These are phyloP conservation scores for Apodemia duryi DNA, from an alignment of 2,888 invertebrate species.

Conservation along the genomic window DNA sequence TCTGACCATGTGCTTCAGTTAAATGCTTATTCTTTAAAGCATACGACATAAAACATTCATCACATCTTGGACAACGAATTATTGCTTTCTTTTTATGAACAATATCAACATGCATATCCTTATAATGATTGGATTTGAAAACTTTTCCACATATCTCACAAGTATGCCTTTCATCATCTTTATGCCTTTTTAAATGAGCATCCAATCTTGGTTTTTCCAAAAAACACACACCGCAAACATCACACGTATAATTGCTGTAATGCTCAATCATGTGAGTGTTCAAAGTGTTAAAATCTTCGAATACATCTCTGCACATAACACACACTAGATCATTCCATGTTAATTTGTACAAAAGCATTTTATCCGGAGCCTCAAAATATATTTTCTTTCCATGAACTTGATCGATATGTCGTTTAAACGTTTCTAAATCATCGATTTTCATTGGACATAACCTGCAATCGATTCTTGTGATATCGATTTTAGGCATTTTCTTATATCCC, in stretches of 20 bases:
- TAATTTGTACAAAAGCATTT: constrained; percentile 55
- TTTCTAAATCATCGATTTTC: constrained; percentile 56
- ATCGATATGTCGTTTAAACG: constrained; percentile 63
- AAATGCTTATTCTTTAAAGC: constrained; percentile 65
- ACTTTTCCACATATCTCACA: constrained; percentile 74
- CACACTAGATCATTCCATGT: constrained; percentile 69
- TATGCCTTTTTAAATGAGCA: constrained; percentile 67
- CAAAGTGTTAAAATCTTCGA: constrained; percentile 62
- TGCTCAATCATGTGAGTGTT: constrained; percentile 71
- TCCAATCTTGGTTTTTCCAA: constrained; percentile 67
- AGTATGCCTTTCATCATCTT: constrained; percentile 71
- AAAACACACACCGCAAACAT: constrained; percentile 68
- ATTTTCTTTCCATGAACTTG: constrained; percentile 62
- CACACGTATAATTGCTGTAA: constrained; percentile 67
- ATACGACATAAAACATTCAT: constrained; percentile 70
- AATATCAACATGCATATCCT: constrained; percentile 69
- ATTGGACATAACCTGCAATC: constrained; percentile 57
- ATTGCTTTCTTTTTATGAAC: constrained; percentile 69
- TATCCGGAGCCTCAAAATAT: constrained; percentile 66
- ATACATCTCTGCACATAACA: constrained; percentile 65
- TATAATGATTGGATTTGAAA: constrained; percentile 68
- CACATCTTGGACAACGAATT: constrained; percentile 62
- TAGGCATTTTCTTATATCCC: constrained; percentile 70
- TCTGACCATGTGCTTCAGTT: constrained; percentile 65
- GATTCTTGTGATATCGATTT: constrained; percentile 64